Conservation (phyloP, 2,797 vertebrate genomes). For the Limnodromus scolopaceus region DNA sequence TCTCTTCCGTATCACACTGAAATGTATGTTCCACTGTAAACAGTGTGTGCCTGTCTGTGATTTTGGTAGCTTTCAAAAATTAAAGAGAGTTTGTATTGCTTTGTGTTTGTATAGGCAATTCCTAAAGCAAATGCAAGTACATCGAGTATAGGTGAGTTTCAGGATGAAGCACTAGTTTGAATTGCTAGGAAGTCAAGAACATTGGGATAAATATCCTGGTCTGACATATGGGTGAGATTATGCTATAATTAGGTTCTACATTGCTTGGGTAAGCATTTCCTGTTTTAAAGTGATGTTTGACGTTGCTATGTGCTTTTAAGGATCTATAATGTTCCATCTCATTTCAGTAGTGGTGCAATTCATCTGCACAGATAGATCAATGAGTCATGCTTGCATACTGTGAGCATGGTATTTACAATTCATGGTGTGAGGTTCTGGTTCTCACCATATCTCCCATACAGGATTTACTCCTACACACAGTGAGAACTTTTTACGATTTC, state of each 20-base stretch:
- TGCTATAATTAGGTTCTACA: not conserved
- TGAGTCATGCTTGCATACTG: not conserved
- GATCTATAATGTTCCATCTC: not conserved
- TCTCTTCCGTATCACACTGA: not conserved
- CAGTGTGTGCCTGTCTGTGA: not conserved
- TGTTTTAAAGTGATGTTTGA: not conserved
- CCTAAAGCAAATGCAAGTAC: not conserved
- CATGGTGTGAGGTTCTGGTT: not conserved
- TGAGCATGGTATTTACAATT: slow-evolving; percentile 4
- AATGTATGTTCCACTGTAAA: not conserved
- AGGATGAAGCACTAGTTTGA: not conserved
- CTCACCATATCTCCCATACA: not conserved
- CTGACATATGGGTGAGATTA: not conserved
- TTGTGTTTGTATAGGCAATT: not conserved
- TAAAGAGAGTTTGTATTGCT: not conserved
- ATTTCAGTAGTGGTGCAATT: not conserved
- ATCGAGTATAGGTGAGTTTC: not conserved
- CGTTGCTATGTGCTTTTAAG: not conserved
- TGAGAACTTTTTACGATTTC: not conserved
- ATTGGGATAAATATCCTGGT: not conserved
- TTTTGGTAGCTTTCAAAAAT: not conserved
- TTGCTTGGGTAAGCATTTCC: not conserved
- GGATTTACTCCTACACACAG: not conserved
- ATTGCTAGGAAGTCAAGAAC: not conserved
- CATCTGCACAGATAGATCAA: not conserved